Evolutionary conservation across 2,113 vertebrate species (phyloP).

Genomic region (Hemibates koningsi): DNA sequence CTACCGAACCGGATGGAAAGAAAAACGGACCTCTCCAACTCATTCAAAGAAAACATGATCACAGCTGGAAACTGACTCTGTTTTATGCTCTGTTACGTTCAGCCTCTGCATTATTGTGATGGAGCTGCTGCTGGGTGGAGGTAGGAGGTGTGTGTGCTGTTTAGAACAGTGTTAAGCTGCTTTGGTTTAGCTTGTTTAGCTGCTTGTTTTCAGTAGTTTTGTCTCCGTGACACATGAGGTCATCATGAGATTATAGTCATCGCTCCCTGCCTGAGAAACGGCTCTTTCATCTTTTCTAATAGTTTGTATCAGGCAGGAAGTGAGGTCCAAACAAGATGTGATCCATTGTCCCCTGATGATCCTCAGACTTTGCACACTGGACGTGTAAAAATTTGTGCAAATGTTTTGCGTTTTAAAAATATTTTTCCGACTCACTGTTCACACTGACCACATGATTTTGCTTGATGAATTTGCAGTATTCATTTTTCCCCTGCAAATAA

Average conservation of each 20-base stretch:
- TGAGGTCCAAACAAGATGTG: neutral
- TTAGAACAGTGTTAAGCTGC: neutral
- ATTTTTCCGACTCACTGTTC: neutral
- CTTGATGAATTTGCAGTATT: neutral
- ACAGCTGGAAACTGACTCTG: neutral
- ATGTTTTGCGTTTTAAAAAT: neutral
- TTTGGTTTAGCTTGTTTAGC: neutral
- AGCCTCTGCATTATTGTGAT: neutral
- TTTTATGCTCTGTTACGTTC: neutral
- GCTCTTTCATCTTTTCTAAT: neutral
- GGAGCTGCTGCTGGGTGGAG: neutral
- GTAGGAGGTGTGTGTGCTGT: neutral
- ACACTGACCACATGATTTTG: neutral
- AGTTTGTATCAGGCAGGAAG: neutral
- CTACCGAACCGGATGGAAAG: neutral
- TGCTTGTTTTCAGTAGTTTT: neutral
- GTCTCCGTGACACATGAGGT: neutral
- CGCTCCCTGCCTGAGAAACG: neutral
- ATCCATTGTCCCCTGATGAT: neutral
- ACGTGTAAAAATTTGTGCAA: neutral
- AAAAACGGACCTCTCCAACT: neutral
- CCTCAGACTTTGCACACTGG: neutral
- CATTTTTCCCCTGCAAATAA: neutral
- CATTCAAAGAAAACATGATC: neutral
- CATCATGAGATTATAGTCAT: neutral